phyloP scores from a whole-genome alignment of 35 echinoderm and acorn worm species.

The Ptychodera flava region DNA sequence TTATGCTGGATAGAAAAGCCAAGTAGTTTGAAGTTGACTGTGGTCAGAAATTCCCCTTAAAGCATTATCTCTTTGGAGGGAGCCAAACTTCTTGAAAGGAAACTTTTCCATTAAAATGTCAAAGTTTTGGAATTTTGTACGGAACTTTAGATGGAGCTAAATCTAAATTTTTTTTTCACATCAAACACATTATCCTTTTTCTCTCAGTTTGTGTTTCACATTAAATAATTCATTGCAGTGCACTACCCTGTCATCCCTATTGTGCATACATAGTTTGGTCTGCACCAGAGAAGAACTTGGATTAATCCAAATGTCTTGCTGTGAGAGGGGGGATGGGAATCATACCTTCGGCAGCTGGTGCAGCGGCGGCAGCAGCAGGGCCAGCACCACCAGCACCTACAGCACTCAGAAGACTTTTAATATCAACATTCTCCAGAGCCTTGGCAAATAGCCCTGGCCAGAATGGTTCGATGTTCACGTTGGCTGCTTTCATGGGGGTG shows the following conservation, averaged over 20 bases:
- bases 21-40: too few species aligned
- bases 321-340: constrained; percentile 27
- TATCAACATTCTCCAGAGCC: constrained; percentile 43
- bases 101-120: too few species aligned
- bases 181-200: constrained; percentile 6
- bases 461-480: constrained; percentile 81
- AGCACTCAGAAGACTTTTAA: constrained; percentile 59
- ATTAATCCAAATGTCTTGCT: constrained; percentile 40
- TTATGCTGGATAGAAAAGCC: too few species aligned
- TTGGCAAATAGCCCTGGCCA: constrained; percentile 96
- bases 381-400: constrained; percentile 55
- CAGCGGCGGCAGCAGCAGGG: constrained; percentile 50
- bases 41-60: too few species aligned
- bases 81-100: too few species aligned
- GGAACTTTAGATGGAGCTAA: too few species aligned
- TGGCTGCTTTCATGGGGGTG: constrained; percentile 76
- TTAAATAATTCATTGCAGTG: neutral
- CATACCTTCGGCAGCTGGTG: constrained; percentile 27
- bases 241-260: neutral
- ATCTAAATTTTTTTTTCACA: too few species aligned
- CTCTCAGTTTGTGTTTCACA: neutral
- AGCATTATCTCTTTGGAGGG: too few species aligned
- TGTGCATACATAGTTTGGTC: neutral
- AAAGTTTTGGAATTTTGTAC: too few species aligned
- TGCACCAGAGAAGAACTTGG: neutral